These are phyloP conservation scores for Eupithecia centaureata DNA, from an alignment of 2,888 invertebrate genomes.

Conservation along the genomic window DNA sequence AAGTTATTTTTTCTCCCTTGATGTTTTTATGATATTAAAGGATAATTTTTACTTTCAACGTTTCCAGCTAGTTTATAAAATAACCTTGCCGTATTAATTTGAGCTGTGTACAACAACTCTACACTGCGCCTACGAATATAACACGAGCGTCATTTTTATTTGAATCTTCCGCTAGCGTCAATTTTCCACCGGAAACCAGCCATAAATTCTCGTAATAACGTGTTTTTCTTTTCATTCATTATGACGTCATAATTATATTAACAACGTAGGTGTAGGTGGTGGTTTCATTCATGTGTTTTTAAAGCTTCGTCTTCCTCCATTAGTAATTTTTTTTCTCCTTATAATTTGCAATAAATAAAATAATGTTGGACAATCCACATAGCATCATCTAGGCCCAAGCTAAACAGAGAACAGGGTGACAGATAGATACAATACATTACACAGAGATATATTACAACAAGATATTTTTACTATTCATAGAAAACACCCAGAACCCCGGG, in stretches of 20 bases:
- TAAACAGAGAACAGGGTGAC: too few species aligned
- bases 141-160: conserved; percentile 56
- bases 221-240: conserved; percentile 41
- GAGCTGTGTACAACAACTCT: conserved; percentile 29
- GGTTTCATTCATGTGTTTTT: conserved; percentile 4
- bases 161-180: conserved; percentile 49
- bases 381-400: too few species aligned
- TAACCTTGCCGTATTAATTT: conserved; percentile 3
- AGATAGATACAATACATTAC: too few species aligned
- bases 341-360: neutral
- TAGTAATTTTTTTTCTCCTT: neutral
- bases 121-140: conserved; percentile 29
- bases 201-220: conserved; percentile 37
- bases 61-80: neutral
- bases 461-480: too few species aligned
- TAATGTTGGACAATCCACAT: too few species aligned
- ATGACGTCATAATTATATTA: conserved; percentile 10
- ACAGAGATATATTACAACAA: too few species aligned
- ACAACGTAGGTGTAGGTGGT: conserved; percentile 14
- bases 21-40: too few species aligned
- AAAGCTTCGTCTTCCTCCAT: neutral
- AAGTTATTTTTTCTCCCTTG: too few species aligned
- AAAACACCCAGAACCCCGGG: too few species aligned
- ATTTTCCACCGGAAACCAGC: conserved; percentile 42
- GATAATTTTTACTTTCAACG: neutral